Evolutionary conservation across 2,797 vertebrate species (phyloP).

Genomic region (Halcyon leucocephala): DNA sequence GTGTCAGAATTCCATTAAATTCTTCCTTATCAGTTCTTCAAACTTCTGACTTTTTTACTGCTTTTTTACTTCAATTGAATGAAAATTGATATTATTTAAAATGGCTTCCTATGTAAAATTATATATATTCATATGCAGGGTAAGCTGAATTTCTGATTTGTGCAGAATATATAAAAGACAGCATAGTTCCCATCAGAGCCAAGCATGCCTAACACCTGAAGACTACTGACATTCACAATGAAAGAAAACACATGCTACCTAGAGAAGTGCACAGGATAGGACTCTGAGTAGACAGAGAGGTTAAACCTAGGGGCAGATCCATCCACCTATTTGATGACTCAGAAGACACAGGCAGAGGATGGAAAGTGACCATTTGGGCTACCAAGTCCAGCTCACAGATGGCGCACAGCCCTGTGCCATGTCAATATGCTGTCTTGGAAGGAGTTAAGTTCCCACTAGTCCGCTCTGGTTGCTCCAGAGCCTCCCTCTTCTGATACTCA

Average conservation of each 20-base stretch:
- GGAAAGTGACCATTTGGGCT: not conserved
- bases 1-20: not conserved
- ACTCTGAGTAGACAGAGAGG: not conserved
- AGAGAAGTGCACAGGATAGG: not conserved
- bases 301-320: not conserved
- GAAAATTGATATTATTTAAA: not conserved
- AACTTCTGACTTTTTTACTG: not conserved
- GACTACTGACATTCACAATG: not conserved
- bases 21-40: not conserved
- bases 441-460: not conserved
- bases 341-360: not conserved
- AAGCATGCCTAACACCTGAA: not conserved
- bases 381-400: not conserved
- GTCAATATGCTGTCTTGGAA: rapidly evolving
- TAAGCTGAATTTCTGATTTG: not conserved
- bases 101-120: not conserved
- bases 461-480: not conserved
- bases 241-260: not conserved
- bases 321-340: not conserved
- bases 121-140: not conserved
- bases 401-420: rapidly evolving
- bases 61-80: not conserved
- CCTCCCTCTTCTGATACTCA: not conserved
- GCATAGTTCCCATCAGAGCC: not conserved
- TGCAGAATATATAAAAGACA: not conserved